These are phyloP conservation scores for Ataeniobius toweri DNA, from an alignment of 2,797 vertebrate genomes.

Conservation along the genomic window DNA sequence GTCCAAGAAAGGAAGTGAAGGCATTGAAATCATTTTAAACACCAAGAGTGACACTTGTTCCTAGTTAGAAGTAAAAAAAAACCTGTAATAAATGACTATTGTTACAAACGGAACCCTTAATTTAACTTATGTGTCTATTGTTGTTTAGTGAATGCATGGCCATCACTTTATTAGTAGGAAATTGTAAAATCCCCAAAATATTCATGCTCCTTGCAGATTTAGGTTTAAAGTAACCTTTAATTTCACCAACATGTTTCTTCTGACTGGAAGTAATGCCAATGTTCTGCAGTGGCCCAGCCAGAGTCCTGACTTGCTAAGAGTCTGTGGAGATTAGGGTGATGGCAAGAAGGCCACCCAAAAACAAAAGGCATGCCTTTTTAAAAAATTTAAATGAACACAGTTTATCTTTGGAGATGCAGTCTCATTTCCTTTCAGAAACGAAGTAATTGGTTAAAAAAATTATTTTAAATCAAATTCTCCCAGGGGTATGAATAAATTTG, in stretches of 20 bases:
- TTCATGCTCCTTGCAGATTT: background rate
- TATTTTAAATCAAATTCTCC: background rate
- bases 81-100: background rate
- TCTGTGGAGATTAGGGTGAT: background rate
- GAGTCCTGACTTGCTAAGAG: background rate
- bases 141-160: background rate
- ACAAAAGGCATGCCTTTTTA: background rate
- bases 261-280: background rate
- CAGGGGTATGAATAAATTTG: background rate
- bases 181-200: background rate
- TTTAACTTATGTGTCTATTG: constrained; percentile 3
- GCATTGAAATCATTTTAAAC: background rate
- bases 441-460: background rate
- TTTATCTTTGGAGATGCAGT: background rate
- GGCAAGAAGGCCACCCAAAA: background rate
- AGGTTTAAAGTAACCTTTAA: background rate
- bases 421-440: background rate
- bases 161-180: background rate
- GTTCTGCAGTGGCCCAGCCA: background rate
- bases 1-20: background rate
- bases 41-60: background rate
- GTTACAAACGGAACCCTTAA: constrained; percentile 23
- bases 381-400: background rate
- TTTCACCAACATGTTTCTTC: background rate
- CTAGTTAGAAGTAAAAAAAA: background rate